phyloP scores from a whole-genome alignment of 2,113 vertebrate species.

The Kobus ellipsiprymnus region DNA sequence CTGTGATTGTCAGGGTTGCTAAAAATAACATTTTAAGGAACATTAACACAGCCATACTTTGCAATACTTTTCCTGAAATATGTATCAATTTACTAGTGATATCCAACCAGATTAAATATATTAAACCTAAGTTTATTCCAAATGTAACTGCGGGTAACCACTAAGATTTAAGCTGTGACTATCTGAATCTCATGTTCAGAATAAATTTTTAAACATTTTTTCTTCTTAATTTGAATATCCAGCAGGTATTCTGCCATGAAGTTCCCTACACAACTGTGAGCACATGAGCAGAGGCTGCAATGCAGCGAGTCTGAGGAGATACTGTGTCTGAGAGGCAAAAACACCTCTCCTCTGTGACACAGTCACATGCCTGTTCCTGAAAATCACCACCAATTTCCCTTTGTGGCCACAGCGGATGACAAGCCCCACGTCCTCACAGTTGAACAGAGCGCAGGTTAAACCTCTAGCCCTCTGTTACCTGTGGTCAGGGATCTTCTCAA shows the following conservation, averaged over 20 bases:
- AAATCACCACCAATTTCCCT: background rate
- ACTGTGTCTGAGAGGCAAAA: background rate
- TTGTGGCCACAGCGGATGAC: rapidly evolving
- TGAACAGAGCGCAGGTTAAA: background rate
- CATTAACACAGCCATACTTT: background rate
- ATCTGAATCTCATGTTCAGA: background rate
- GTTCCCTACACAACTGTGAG: background rate
- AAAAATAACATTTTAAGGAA: background rate
- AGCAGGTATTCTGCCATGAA: rapidly evolving
- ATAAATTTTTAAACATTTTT: background rate
- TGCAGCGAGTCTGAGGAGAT: background rate
- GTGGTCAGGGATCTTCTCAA: background rate
- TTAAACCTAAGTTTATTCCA: background rate
- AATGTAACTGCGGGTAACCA: background rate
- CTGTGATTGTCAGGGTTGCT: background rate
- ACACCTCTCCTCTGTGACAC: background rate
- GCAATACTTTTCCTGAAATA: background rate
- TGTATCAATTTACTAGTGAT: background rate
- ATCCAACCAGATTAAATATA: background rate
- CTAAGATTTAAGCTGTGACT: background rate
- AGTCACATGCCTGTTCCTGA: background rate
- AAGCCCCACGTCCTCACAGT: background rate
- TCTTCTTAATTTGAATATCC: background rate
- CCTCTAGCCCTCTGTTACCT: background rate
- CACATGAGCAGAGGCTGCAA: background rate